Conservation (phyloP, 2,888 invertebrate species). For the Hoplodrina blanda region DNA sequence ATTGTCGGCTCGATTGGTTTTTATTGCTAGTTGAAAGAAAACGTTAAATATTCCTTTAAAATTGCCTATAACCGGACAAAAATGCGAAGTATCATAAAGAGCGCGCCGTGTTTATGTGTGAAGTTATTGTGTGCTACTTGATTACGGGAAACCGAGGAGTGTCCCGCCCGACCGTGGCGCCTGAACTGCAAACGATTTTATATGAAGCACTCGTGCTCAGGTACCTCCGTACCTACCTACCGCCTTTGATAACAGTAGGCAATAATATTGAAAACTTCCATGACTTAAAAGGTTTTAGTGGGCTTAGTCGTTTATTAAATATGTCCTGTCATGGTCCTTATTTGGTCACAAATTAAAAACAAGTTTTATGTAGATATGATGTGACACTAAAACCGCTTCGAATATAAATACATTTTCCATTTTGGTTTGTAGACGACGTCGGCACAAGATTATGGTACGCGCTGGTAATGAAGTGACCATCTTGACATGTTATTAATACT, state of each 20-base stretch:
- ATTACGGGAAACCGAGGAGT: neutral
- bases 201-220: neutral
- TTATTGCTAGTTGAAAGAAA: neutral
- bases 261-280: neutral
- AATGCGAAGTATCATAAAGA: neutral
- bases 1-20: neutral
- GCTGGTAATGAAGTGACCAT: conserved; percentile 31
- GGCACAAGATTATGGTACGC: conserved; percentile 1
- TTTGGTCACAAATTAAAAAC: conserved; percentile 34
- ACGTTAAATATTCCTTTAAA: neutral
- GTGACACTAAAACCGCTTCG: conserved; percentile 25
- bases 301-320: conserved; percentile 1
- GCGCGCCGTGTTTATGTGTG: neutral
- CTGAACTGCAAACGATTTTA: neutral
- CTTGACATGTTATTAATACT: conserved; percentile 18
- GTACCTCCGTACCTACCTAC: no score
- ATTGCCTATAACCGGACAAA: neutral
- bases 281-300: neutral
- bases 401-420: conserved; percentile 34
- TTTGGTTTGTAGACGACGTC: conserved; percentile 16
- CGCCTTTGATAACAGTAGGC: no score
- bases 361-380: conserved; percentile 11
- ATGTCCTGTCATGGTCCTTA: conserved; percentile 15
- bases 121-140: neutral
- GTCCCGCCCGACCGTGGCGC: no score